Evolutionary conservation across 2,113 vertebrate species (phyloP).

Genomic region (Leuciscus idus): DNA sequence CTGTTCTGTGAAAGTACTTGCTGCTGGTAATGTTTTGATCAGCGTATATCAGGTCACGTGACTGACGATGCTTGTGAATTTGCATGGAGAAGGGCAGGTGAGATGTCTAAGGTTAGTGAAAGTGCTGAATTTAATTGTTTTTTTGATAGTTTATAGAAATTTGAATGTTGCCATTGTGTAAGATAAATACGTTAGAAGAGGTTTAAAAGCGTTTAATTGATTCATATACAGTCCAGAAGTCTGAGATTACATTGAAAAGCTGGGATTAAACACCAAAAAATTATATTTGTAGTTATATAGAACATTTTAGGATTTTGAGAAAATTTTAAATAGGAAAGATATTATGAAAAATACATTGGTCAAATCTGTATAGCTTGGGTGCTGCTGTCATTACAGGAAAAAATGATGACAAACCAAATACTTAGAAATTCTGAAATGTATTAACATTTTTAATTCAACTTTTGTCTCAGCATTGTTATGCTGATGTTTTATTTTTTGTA

Average conservation of each 20-base stretch:
- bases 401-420: background rate
- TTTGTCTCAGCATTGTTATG: background rate
- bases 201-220: background rate
- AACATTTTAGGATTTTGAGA: background rate
- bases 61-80: conserved; percentile 16
- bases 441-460: background rate
- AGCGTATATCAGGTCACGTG: conserved; percentile 32
- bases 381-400: background rate
- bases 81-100: conserved; percentile 30
- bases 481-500: background rate
- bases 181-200: background rate
- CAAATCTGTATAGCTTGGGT: background rate
- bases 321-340: background rate
- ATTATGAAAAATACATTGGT: background rate
- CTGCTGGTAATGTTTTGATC: conserved; percentile 17
- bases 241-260: background rate
- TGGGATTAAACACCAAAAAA: background rate
- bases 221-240: background rate
- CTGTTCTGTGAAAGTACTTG: background rate
- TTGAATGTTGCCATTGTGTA: conserved; percentile 16
- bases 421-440: background rate
- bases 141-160: background rate
- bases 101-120: background rate
- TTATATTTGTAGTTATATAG: background rate
- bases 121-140: background rate